Conservation (phyloP, 1,140 invertebrate genomes). For the Brachionus plicatilis region DNA sequence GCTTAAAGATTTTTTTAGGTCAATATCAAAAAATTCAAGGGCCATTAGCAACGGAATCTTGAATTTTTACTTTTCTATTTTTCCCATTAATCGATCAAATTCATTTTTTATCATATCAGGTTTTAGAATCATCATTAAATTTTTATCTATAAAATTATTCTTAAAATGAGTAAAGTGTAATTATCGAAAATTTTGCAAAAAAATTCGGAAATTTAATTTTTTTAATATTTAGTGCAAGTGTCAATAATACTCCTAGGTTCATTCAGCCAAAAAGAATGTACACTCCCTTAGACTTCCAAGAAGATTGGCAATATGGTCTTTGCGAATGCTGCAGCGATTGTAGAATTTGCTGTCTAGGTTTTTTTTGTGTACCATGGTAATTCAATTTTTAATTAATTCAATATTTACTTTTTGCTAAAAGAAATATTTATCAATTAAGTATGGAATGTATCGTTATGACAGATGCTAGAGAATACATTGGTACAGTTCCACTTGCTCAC, state of each 20-base stretch:
- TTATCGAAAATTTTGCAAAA: not conserved
- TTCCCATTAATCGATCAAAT: not conserved
- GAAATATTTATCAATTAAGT: not conserved
- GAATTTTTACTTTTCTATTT: not conserved
- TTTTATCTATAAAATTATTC: no score
- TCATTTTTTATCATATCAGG: not conserved
- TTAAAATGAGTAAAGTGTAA: not conserved
- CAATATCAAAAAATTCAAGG: not conserved
- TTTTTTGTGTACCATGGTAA: constrained; percentile 28
- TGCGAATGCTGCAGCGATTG: constrained; percentile 21
- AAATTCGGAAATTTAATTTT: not conserved
- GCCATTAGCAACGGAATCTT: not conserved
- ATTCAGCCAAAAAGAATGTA: constrained; percentile 10
- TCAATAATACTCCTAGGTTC: not conserved
- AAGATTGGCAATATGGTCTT: constrained; percentile 23
- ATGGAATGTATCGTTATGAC: constrained; percentile 24
- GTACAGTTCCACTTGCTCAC: not conserved
- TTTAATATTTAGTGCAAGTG: not conserved
- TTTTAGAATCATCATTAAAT: not conserved
- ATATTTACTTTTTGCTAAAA: no score
- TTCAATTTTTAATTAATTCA: not conserved
- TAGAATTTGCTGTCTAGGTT: constrained; percentile 19
- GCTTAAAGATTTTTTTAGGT: not conserved
- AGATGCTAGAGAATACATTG: not conserved
- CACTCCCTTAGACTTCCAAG: constrained; percentile 1